These are phyloP conservation scores for Eleginops maclovinus DNA, from an alignment of 2,113 vertebrate species.

Conservation along the genomic window DNA sequence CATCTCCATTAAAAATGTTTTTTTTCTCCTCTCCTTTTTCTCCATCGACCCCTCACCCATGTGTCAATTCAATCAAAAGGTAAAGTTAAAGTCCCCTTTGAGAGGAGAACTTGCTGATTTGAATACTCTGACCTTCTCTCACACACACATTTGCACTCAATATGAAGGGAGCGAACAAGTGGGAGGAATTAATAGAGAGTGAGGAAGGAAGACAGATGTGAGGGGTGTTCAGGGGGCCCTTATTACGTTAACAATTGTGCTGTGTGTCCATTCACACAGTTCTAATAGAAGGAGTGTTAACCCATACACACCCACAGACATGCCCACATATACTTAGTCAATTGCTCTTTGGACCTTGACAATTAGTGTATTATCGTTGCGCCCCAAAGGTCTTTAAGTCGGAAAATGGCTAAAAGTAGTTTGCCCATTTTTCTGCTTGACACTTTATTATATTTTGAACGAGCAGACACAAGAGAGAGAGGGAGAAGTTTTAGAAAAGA, in stretches of 20 bases:
- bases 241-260: conserved; percentile 44
- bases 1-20: conserved; percentile 3
- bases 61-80: conserved; percentile 61
- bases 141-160: conserved; percentile 34
- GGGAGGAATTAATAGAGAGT: conserved; percentile 17
- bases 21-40: not conserved
- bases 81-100: conserved; percentile 58
- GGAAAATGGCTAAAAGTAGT: conserved; percentile 58
- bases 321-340: conserved; percentile 40
- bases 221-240: conserved; percentile 23
- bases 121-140: conserved; percentile 65
- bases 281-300: conserved; percentile 6
- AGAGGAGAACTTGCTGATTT: conserved; percentile 49
- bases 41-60: not conserved
- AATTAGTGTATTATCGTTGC: conserved; percentile 59
- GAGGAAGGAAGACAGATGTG: not conserved
- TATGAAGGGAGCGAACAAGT: not conserved
- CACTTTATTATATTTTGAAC: conserved; percentile 51
- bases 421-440: conserved; percentile 55
- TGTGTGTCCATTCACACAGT: conserved; percentile 26
- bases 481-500: conserved; percentile 7
- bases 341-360: conserved; percentile 42
- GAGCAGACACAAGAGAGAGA: not conserved
- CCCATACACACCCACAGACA: conserved; percentile 21
- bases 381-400: conserved; percentile 53